Percentiles rank a stretch among this genome's conserved stretches.
Evolutionary conservation across 2,888 invertebrate species (phyloP).

Genomic region (Pseudanteris insignis): DNA sequence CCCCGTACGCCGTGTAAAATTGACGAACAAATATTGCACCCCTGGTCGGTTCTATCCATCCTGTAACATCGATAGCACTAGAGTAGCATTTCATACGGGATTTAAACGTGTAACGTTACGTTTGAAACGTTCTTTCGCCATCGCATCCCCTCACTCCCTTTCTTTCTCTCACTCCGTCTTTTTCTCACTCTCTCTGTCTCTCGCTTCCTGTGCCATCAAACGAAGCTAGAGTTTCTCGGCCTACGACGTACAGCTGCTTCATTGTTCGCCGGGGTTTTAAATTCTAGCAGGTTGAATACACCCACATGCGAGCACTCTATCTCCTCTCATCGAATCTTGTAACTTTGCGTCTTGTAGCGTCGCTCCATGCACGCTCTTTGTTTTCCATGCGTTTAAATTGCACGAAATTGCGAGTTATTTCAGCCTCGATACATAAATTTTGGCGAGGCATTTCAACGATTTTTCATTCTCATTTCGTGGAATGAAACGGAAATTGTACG

Average conservation of each 20-base stretch:
- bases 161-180: too few relatives aligned
- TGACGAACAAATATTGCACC: conserved; percentile 15
- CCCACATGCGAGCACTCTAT: conserved; percentile 48
- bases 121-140: too few relatives aligned
- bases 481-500: too few relatives aligned
- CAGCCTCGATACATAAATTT: too few relatives aligned
- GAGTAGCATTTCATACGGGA: conserved; percentile 62
- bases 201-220: conserved; percentile 46
- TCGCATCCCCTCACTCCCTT: too few relatives aligned
- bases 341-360: conserved; percentile 9
- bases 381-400: conserved; percentile 15
- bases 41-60: conserved; percentile 30
- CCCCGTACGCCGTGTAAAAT: conserved; percentile 14
- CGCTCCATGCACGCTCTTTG: conserved; percentile 1
- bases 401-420: conserved; percentile 7
- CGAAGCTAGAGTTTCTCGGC: conserved; percentile 45
- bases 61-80: conserved; percentile 35
- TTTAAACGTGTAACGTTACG: conserved; percentile 63
- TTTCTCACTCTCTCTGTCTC: conserved; percentile 44
- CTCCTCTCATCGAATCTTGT: conserved; percentile 21
- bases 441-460: conserved; percentile 9
- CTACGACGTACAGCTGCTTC: conserved; percentile 39
- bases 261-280: conserved; percentile 52
- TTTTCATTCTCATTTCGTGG: too few relatives aligned
- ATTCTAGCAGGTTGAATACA: conserved; percentile 57